Evolutionary conservation across 2,113 vertebrate genomes (phyloP).

Genomic region (cattle (Bos taurus)): ARS-UCD2.0 NC_037330.1:94100501-94101000

Average conservation of each 20-base stretch:
- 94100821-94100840: neutral
- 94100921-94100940: neutral
- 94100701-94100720: neutral
- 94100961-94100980: neutral
- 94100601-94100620: neutral
- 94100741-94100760: neutral
- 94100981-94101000: neutral
- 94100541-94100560: neutral
- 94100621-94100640: neutral
- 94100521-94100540: constrained; percentile 16
- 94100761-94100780: neutral
- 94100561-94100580: neutral
- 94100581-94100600: neutral
- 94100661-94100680: neutral
- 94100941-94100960: neutral
- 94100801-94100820: neutral
- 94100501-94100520: neutral
- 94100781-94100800: neutral
- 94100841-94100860: neutral
- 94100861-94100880: neutral
- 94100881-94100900: neutral
- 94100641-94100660: neutral
- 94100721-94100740: neutral
- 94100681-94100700: neutral
- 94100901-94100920: neutral